A percentile compares a stretch with the other conserved stretches of the same genome.
Evolutionary conservation across 2,113 vertebrate species (phyloP).

Genomic region (Monarcha castaneiventris): DNA sequence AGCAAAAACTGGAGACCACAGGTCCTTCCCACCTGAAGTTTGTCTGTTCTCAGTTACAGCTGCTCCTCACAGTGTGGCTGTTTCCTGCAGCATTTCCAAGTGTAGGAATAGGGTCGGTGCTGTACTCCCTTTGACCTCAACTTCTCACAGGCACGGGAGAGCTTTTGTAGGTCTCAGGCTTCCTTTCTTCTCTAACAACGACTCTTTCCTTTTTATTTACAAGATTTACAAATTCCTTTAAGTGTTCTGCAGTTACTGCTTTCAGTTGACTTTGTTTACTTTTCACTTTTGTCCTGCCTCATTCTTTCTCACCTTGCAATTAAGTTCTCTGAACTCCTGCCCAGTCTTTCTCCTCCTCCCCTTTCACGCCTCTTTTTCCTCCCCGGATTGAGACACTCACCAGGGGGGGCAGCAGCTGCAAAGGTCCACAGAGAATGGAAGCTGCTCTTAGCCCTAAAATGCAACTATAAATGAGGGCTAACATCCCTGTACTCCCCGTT

Average conservation of each 20-base stretch:
- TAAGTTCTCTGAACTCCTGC: neutral
- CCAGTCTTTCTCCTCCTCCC: neutral
- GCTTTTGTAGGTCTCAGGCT: neutral
- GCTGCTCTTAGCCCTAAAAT: neutral
- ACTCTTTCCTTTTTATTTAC: neutral
- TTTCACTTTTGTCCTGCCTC: neutral
- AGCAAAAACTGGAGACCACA: neutral
- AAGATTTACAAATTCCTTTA: neutral
- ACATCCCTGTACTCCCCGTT: neutral
- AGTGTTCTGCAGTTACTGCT: neutral
- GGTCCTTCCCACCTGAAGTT: neutral
- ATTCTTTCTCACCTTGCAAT: neutral
- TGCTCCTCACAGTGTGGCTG: rapidly evolving
- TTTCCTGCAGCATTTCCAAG: neutral
- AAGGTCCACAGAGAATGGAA: neutral
- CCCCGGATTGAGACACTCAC: neutral
- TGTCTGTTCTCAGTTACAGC: neutral
- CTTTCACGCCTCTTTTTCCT: neutral
- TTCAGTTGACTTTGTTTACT: neutral
- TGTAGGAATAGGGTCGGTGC: neutral
- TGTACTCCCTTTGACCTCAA: neutral
- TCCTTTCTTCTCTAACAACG: neutral
- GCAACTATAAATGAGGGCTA: neutral
- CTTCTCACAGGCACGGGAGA: neutral
- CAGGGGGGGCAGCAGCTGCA: neutral